Conservation (phyloP, 2,113 vertebrate genomes). For the Ciconia stormi region DNA sequence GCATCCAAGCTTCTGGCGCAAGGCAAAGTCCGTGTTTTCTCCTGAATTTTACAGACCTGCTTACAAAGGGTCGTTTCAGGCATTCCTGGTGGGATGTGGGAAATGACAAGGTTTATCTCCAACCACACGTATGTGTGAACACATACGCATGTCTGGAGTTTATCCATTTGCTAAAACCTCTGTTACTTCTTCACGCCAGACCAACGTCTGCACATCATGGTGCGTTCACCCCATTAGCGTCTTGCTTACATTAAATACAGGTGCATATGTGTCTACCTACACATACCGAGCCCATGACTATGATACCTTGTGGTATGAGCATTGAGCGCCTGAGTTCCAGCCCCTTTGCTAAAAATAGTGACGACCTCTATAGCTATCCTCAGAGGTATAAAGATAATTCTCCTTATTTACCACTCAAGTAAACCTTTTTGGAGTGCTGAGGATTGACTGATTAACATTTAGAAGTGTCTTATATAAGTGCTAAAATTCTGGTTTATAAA, state of each 20-base stretch:
- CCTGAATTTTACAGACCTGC: background rate
- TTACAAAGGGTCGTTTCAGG: background rate
- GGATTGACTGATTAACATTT: background rate
- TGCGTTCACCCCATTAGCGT: background rate
- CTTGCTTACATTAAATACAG: background rate
- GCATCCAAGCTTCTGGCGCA: background rate
- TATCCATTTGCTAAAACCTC: background rate
- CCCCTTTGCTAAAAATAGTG: background rate
- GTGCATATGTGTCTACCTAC: background rate
- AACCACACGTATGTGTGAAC: rapidly evolving
- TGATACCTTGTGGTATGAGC: background rate
- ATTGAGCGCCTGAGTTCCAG: background rate
- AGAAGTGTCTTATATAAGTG: background rate
- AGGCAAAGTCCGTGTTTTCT: background rate
- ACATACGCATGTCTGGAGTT: background rate
- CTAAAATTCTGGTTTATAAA: background rate
- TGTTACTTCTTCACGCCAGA: background rate
- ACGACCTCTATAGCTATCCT: background rate
- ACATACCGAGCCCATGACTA: background rate
- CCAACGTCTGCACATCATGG: background rate
- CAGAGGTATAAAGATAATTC: background rate
- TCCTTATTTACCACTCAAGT: background rate
- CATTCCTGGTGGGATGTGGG: background rate
- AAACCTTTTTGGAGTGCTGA: background rate
- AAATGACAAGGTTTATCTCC: background rate